Percentiles rank a stretch among this genome's conserved stretches.
Evolutionary conservation across 2,888 invertebrate genomes (phyloP).

Genomic region (Apamea epomidion): DNA sequence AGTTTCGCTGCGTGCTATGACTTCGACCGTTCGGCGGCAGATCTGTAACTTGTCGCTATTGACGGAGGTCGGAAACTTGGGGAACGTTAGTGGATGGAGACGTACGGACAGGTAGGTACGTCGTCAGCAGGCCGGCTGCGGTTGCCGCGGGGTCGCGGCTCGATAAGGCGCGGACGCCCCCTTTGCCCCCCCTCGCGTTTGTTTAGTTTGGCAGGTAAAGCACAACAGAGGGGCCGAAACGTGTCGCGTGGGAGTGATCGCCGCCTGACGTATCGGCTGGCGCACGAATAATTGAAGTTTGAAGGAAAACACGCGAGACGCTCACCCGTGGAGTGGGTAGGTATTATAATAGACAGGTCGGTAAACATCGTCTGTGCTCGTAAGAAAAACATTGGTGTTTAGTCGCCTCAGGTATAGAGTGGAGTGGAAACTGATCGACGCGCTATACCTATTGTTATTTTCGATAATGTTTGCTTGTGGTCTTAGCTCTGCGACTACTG

Average conservation of each 20-base stretch:
- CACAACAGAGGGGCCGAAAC: constrained; percentile 76
- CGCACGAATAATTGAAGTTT: constrained; percentile 74
- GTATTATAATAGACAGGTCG: constrained; percentile 47
- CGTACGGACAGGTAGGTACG: constrained; percentile 66
- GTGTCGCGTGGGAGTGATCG: constrained; percentile 79
- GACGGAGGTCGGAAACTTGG: constrained; percentile 77
- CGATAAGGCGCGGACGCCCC: constrained; percentile 65
- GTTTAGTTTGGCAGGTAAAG: constrained; percentile 86
- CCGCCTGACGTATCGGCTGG: constrained; percentile 73
- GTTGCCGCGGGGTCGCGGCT: constrained; percentile 74
- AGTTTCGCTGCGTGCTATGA: constrained; percentile 72
- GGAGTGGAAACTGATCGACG: constrained; percentile 32
- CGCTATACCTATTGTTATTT: constrained; percentile 12
- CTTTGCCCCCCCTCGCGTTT: constrained; percentile 70
- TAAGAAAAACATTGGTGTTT: constrained; percentile 44
- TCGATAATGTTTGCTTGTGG: not conserved
- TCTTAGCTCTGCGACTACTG: not conserved
- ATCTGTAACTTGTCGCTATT: constrained; percentile 73
- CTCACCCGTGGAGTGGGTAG: constrained; percentile 29
- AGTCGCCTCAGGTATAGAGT: constrained; percentile 29
- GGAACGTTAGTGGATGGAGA: constrained; percentile 67
- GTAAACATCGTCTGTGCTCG: constrained; percentile 44
- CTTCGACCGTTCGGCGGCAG: constrained; percentile 71
- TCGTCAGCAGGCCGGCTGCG: constrained; percentile 76
- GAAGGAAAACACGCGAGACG: constrained; percentile 69